phyloP scores from a whole-genome alignment of 2,888 invertebrate species.

The Machimus rusticus region DNA sequence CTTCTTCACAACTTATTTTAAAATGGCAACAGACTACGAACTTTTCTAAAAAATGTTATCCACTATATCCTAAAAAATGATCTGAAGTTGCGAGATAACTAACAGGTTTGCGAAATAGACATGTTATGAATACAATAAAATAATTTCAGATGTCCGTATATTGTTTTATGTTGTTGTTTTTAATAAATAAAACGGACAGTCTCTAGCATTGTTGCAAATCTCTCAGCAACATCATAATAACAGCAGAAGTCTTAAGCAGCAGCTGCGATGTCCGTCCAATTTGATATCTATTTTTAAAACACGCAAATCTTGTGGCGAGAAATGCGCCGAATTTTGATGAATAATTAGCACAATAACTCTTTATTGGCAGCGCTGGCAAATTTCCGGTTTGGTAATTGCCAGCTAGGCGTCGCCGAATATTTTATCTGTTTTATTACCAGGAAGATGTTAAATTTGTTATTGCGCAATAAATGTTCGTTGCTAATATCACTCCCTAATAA shows the following conservation, averaged over 20 bases:
- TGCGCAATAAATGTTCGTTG: not conserved
- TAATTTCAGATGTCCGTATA: no score
- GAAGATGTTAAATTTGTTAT: not conserved
- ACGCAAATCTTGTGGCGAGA: not conserved
- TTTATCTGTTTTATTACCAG: not conserved
- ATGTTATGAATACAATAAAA: not conserved
- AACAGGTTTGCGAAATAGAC: not conserved
- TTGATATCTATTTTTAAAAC: not conserved
- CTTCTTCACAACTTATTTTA: no score
- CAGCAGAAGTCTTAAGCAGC: not conserved
- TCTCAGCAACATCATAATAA: not conserved
- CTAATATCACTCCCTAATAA: not conserved
- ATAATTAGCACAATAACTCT: not conserved
- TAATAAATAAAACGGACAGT: not conserved
- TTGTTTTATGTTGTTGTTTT: not conserved
- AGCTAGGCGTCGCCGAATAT: not conserved
- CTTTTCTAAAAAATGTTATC: no score
- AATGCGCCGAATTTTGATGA: not conserved
- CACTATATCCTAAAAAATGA: not conserved
- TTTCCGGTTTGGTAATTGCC: not conserved
- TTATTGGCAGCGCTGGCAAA: not conserved
- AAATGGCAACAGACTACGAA: no score
- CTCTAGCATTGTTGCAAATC: not conserved
- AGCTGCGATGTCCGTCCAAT: slow-evolving; percentile 2
- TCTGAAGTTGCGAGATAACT: not conserved